Evolutionary conservation across 1,140 invertebrate genomes (phyloP).

Genomic region (Sesamia nonagrioides): DNA sequence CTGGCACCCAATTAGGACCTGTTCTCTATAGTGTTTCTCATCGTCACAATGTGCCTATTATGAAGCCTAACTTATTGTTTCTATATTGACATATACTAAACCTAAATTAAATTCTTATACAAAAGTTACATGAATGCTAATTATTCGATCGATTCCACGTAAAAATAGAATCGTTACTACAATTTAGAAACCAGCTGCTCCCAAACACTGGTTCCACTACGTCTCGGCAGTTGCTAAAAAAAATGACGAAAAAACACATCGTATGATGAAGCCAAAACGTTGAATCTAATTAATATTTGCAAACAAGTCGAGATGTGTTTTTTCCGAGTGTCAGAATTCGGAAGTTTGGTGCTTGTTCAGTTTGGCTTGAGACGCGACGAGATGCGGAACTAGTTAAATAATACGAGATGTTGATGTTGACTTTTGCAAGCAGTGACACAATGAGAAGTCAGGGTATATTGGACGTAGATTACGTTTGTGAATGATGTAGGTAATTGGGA

Average conservation of each 20-base stretch:
- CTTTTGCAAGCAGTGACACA: not conserved
- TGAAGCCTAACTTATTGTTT: too few relatives aligned
- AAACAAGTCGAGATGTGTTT: slow-evolving; percentile 39
- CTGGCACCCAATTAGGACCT: too few relatives aligned
- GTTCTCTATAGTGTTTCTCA: too few relatives aligned
- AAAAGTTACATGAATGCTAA: not conserved
- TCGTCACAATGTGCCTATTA: too few relatives aligned
- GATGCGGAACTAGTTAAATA: not conserved
- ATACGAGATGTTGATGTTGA: not conserved
- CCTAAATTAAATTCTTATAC: too few relatives aligned
- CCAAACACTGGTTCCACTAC: slow-evolving; percentile 24
- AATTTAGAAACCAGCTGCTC: slow-evolving; percentile 1
- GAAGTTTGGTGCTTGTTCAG: slow-evolving; percentile 12
- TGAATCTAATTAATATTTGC: slow-evolving; percentile 48
- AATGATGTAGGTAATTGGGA: slow-evolving; percentile 22
- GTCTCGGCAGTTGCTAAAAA: slow-evolving; percentile 33
- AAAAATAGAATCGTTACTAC: slow-evolving; percentile 22
- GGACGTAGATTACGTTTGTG: not conserved
- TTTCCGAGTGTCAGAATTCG: slow-evolving; percentile 23
- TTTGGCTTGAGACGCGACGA: not conserved
- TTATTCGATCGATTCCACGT: not conserved
- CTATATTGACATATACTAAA: too few relatives aligned
- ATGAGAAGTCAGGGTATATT: not conserved
- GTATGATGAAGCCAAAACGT: slow-evolving; percentile 38
- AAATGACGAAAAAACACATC: slow-evolving; percentile 28